Evolutionary conservation across 2,113 vertebrate genomes (phyloP), one percentile per base, ranked within the genome.

Genomic region (Lagenorhynchus albirostris): DNA sequence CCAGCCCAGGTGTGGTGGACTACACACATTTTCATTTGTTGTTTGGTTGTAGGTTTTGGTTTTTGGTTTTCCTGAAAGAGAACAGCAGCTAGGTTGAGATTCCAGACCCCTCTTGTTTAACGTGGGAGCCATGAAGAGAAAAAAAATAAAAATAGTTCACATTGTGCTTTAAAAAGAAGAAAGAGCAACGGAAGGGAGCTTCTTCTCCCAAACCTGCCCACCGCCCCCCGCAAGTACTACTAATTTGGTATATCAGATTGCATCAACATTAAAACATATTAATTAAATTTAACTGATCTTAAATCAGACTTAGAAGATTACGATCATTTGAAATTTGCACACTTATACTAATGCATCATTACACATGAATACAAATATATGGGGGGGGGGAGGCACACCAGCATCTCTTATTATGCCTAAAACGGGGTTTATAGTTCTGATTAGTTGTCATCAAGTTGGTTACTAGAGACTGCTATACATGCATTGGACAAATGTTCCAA

Each of bases 381-480:
- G 8, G 18, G 12, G 8, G 13, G 11, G 2, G 47, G 1, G 9
- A 18, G 25, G 12, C 4, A 23, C 18, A 8, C 6, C 21, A n/a
- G 5, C 21, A 14, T 23, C 21, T 17, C 82, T 97, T 67, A 55
- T 83, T 87, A 89, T 55, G 94, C 76, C 84, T 97, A 29, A 1
- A 92, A 55, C 60, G 41, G 47, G 88, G 13, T 97, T 97, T 94
- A 60, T 63, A 96, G 83, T 97, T 98, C 96, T 97, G 97, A 97
- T 97, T 95, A 94, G 62, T 98, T 98, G 67, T 86, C 97, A 86
- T 92, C 94, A 89, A 44, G 65, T 74, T 89, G 74, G 53, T 92
- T 95, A 60, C 95, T 96, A 95, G 95, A 60, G 77, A 91, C 23
- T 87, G 96, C 60, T 83, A 31, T 68, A 41, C 20, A 36, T 81